phyloP scores from a whole-genome alignment of 2,888 invertebrate species.

The Sympetrum striolatum region DNA sequence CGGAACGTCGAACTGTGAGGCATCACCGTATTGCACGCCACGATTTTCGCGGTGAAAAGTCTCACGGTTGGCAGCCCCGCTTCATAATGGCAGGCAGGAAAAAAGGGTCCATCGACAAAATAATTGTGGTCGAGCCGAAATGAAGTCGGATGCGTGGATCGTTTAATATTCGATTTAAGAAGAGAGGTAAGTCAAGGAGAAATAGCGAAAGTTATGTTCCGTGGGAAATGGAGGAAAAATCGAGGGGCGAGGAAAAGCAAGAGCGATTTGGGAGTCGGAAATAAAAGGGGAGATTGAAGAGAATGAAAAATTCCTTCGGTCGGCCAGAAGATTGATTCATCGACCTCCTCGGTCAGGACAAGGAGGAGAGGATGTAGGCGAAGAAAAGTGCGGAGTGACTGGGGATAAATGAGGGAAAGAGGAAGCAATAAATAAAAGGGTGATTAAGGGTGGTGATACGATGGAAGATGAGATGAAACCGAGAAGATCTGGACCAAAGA shows the following conservation, averaged over 20 bases:
- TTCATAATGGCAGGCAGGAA: no score
- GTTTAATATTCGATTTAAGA: neutral
- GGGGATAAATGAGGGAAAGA: neutral
- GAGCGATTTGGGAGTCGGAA: constrained; percentile 16
- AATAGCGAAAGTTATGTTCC: neutral
- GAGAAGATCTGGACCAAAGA: neutral
- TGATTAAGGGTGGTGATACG: neutral
- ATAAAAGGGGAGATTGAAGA: constrained; percentile 34
- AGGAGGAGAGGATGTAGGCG: neutral
- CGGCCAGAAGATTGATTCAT: constrained; percentile 14
- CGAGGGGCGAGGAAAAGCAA: neutral
- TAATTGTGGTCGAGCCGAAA: neutral
- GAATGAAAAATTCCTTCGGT: constrained; percentile 38
- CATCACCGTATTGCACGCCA: no score
- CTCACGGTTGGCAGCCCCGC: no score
- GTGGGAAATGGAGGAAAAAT: neutral
- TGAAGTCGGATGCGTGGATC: neutral
- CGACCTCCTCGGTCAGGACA: neutral
- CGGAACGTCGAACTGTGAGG: no score
- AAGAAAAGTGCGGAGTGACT: neutral
- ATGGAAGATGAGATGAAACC: neutral
- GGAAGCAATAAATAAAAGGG: neutral
- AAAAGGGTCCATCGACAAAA: no score
- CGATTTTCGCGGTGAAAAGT: no score
- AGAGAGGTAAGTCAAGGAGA: neutral